Evolutionary conservation across 2,888 invertebrate species (phyloP).

Genomic region (Poecilobothrus nobilitatus): DNA sequence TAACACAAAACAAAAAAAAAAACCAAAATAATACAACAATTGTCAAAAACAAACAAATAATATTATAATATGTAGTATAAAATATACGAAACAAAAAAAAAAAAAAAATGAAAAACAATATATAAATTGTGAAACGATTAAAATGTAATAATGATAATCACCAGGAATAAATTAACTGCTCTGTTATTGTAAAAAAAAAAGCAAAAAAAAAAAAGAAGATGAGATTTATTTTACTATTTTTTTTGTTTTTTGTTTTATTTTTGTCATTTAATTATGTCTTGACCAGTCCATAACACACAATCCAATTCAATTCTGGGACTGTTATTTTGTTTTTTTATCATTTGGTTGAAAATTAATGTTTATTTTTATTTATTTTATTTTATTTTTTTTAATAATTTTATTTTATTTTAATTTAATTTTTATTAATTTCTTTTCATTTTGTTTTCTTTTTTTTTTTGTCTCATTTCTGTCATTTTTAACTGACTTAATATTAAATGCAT

Average conservation of each 20-base stretch:
- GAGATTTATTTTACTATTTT: too few relatives aligned
- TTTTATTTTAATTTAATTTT: not conserved
- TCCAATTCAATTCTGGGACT: not conserved
- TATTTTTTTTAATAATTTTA: not conserved
- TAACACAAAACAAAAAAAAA: not conserved
- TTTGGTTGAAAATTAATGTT: too few relatives aligned
- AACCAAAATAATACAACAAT: not conserved
- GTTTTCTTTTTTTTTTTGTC: not conserved
- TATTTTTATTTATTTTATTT: not conserved
- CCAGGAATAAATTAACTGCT: conserved; percentile 1
- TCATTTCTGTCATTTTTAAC: too few relatives aligned
- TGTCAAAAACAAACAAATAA: not conserved
- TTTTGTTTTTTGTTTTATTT: not conserved
- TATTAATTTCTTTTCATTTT: not conserved
- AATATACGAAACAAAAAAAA: not conserved
- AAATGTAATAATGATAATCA: conserved; percentile 4
- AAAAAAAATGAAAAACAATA: not conserved
- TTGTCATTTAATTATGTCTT: conserved; percentile 3
- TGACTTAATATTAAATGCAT: too few relatives aligned
- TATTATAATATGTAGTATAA: not conserved
- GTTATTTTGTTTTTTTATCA: not conserved
- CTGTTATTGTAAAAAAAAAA: not conserved
- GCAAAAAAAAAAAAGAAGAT: too few relatives aligned
- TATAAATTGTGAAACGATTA: not conserved
- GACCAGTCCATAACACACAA: not conserved